Conservation (phyloP, 2,113 vertebrate genomes). For the Cyanistes caeruleus region DNA sequence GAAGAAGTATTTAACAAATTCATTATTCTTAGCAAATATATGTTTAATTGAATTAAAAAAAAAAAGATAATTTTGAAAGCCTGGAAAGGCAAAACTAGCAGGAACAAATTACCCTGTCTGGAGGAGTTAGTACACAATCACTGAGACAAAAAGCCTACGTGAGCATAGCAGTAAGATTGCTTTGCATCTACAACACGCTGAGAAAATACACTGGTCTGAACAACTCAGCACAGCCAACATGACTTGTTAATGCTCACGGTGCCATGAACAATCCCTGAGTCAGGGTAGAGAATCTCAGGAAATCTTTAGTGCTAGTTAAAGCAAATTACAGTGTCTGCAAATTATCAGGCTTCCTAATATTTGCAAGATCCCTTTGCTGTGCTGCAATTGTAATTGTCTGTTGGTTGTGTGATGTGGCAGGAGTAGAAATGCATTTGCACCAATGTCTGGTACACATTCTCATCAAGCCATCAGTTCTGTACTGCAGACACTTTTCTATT, state of each 20-base stretch:
- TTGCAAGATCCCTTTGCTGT: not conserved
- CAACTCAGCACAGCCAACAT: not conserved
- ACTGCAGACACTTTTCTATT: not conserved
- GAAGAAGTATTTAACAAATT: not conserved
- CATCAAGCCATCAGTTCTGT: not conserved
- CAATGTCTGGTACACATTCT: not conserved
- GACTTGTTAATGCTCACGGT: fast-evolving
- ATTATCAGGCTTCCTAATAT: not conserved
- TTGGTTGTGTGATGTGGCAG: not conserved
- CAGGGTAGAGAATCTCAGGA: not conserved
- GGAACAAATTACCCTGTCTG: not conserved
- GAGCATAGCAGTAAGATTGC: not conserved
- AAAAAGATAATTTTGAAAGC: not conserved
- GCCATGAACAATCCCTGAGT: not conserved
- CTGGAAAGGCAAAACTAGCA: not conserved
- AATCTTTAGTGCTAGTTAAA: not conserved
- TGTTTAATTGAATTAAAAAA: not conserved
- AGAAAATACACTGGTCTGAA: not conserved
- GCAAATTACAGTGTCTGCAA: not conserved
- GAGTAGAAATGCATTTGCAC: not conserved
- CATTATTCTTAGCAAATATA: not conserved
- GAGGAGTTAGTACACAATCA: not conserved
- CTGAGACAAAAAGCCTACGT: not conserved
- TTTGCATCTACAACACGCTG: not conserved
- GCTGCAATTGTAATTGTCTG: not conserved